A percentile compares a stretch with the other conserved stretches of the same genome.
Conservation (phyloP, 1,140 invertebrate genomes). For the silkworm (Bombyx mori) region DNA sequence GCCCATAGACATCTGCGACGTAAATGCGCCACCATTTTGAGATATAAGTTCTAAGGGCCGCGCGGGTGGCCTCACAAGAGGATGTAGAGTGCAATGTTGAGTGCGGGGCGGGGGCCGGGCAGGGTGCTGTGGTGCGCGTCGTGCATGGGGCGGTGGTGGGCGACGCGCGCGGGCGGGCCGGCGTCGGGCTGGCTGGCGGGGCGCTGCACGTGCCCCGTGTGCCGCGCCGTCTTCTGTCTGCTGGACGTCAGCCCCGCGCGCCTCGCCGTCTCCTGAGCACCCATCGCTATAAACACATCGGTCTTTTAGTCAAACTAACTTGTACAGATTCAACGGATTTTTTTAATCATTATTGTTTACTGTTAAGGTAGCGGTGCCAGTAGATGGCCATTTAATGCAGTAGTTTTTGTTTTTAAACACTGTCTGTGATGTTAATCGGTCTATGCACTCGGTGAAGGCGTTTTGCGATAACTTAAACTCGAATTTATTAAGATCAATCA, state of each 20-base stretch:
- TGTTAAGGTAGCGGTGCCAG: background rate
- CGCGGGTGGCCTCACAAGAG: too few species aligned
- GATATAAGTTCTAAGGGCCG: too few species aligned
- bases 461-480: background rate
- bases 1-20: too few species aligned
- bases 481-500: conserved; percentile 1
- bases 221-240: conserved; percentile 88
- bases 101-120: background rate
- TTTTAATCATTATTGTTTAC: background rate
- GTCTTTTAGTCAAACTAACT: background rate
- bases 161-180: conserved; percentile 82
- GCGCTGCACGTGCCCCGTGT: conserved; percentile 92
- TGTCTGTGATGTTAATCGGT: too few species aligned
- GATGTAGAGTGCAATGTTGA: too few species aligned
- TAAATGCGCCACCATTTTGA: too few species aligned
- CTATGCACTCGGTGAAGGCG: too few species aligned
- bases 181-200: conserved; percentile 82
- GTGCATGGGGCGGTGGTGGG: conserved; percentile 92
- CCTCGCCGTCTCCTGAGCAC: conserved; percentile 5
- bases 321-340: background rate
- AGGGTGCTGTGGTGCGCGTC: conserved; percentile 92
- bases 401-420: too few species aligned
- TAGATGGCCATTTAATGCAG: background rate
- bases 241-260: conserved; percentile 79
- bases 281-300: background rate